phyloP scores from a whole-genome alignment of 1,140 invertebrate genomes.

The Chionoecetes opilio region DNA sequence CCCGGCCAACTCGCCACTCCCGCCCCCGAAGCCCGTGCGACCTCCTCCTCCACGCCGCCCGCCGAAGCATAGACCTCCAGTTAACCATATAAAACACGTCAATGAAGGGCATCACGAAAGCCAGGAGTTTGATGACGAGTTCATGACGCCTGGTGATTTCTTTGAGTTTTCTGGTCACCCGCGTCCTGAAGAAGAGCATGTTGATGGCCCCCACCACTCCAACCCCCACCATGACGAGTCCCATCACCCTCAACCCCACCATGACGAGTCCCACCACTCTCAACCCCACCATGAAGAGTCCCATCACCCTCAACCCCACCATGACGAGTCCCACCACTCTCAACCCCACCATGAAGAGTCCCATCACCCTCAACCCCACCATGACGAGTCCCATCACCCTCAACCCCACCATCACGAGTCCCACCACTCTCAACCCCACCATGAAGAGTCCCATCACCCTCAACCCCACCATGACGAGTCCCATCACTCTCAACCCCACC shows the following conservation, averaged over 20 bases:
- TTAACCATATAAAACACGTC: neutral
- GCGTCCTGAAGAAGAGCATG: neutral
- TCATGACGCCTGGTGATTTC: neutral
- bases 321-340: neutral
- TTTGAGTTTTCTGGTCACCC: neutral
- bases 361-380: neutral
- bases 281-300: neutral
- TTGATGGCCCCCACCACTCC: neutral
- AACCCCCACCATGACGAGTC: neutral
- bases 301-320: neutral
- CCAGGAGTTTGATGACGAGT: neutral
- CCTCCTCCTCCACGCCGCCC: neutral
- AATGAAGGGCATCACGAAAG: neutral
- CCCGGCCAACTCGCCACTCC: neutral
- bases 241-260: neutral
- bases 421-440: neutral
- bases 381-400: neutral
- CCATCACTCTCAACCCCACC: neutral
- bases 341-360: neutral
- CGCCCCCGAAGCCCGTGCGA: neutral
- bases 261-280: neutral
- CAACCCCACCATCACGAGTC: neutral
- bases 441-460: neutral
- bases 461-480: neutral
- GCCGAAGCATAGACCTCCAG: neutral